Evolutionary conservation across 2,888 invertebrate genomes (phyloP), one percentile per base, ranked within the genome.

Genomic region (Thereva unica): DNA sequence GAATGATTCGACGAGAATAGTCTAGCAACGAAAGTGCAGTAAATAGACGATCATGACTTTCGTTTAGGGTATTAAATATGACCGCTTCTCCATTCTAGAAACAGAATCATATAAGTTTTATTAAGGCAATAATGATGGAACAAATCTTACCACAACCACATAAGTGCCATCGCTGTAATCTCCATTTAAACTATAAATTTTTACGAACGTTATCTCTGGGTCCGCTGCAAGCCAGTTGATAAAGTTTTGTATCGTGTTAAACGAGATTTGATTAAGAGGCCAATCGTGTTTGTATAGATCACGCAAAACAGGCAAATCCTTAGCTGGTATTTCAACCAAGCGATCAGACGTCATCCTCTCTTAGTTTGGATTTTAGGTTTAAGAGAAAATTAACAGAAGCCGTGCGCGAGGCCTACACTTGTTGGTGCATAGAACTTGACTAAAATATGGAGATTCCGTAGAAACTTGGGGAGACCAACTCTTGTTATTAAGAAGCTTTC

Each of bases 121-220:
- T 45, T 5, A 45, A 42, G 9, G 42, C 3, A 42, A 42, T 42
- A 42, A 8, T 42, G 42, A 8, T 42, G 1, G 3, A 42, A 8
- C 7, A 8, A 7, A 42, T 42, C 72, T 74, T 71, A 78, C 79
- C 49, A 71, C 50, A 5, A 77, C 68, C n/a, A 79, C 1, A 71
- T 75, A 80, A 3, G 78, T 78, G 41, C 80, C 80, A 71, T 80
- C 78, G 2, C 41, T 67, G 79, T 79, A 80, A 55, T 77, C 74
- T 1, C 72, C 76, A 47, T 80, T 77, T 0, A 79, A 69, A 1
- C 78, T 73, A 40, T 71, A 76, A n/a, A 75, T 70, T 3, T 71
- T 71, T 0, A 73, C 41, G 54, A 71, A 40, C 35, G 72, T 44
- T 1, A 73, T 38, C 2, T 72, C 54, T 0, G 74, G 72, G 3